Base-by-base conservation (phyloP, 2,888 invertebrate genomes). In the Platycheirus albimanus region DNA sequence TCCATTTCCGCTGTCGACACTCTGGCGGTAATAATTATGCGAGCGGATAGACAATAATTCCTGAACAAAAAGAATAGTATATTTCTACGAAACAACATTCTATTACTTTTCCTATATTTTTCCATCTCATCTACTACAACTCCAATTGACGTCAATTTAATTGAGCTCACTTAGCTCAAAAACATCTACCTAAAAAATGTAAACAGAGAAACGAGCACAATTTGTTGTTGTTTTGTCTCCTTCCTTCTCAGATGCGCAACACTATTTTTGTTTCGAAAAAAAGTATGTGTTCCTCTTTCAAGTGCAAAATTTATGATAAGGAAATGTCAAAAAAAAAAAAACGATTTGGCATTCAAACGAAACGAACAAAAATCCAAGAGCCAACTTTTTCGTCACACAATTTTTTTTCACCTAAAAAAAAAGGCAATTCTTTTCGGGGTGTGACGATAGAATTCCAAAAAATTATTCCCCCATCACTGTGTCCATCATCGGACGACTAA, bases 181-280 rank as follows among this genome's bases (percentile, higher is more conserved):
- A 51, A 19, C 11, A 11, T 52, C 33, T 24, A 8, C 7, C 33
- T 61, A 24, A 63, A n/a, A 49, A 77, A 77, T 77, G 77, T 81
- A 81, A 81, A 81, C 81, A 81, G 71, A 77, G 81, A 81, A 77
- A 41, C 47, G 66, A 67, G 49, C 49, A 54, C 8, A 69, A 33
- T 69, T 78, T 83, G 83, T 83, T 83, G 41, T 78, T 83, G 78
- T 83, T 72, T 56, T 71, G 33, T 81, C 78, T 78, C 74, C 0
- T 33, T 83, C 64, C 10, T 4, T 2, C 17, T 15, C 13, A 38
- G 0, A 45, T 33, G 13, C 10, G 33, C 45, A 45, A 54, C 2
- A 19, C 7, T 75, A 79, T 33, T 41, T 52, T 58, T n/a, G 28
- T 71, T 67, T 81, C 61, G 19, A 47, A 11, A 63, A 70, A 81